A percentile compares a stretch with the other conserved stretches of the same genome.
Conservation (phyloP, 2,888 invertebrate genomes). For the Pseudococcus longispinus region DNA sequence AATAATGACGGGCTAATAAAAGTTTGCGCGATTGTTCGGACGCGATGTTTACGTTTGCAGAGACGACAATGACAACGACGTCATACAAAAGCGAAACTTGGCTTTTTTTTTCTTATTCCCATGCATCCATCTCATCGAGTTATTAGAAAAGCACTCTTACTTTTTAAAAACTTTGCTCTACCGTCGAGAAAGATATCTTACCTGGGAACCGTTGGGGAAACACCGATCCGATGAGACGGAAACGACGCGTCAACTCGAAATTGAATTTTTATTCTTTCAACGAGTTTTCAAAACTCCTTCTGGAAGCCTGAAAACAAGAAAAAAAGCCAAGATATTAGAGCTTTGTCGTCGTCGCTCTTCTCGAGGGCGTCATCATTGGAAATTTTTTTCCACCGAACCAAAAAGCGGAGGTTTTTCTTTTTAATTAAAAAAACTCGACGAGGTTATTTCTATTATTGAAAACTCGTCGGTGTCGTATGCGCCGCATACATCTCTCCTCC, state of each 20-base stretch:
- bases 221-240: not conserved
- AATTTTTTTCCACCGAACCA: not conserved
- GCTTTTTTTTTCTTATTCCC: not conserved
- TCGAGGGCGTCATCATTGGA: not conserved
- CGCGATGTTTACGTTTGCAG: not conserved
- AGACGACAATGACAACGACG: slow-evolving; percentile 9
- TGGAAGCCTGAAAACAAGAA: not conserved
- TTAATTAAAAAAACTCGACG: not conserved
- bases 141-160: not conserved
- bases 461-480: not conserved
- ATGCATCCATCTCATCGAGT: not conserved
- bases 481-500: not conserved
- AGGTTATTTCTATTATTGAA: slow-evolving; percentile 6
- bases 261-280: slow-evolving; percentile 8
- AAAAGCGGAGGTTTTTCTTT: not conserved
- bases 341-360: not conserved
- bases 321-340: not conserved
- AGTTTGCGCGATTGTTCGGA: not conserved
- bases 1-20: slow-evolving; percentile 3
- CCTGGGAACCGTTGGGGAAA: not conserved
- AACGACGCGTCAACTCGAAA: slow-evolving; percentile 20
- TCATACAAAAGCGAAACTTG: not conserved
- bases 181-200: not conserved
- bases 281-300: not conserved
- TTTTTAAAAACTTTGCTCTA: not conserved